Percentiles rank a stretch among this genome's conserved stretches.
Evolutionary conservation across 2,888 invertebrate genomes (phyloP).

Genomic region (Melinaea marsaeus): DNA sequence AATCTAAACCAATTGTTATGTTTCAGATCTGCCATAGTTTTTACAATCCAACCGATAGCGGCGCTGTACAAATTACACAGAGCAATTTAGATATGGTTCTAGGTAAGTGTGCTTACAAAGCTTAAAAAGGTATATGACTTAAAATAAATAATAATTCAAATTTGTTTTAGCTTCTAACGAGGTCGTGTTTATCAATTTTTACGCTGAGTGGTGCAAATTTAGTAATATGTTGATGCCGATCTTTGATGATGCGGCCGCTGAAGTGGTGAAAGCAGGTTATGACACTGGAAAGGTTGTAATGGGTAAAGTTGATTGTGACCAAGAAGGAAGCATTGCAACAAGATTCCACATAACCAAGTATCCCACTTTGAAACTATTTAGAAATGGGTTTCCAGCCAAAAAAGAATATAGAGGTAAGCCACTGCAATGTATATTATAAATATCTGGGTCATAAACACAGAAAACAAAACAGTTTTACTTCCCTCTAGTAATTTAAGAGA

Average conservation of each 20-base stretch:
- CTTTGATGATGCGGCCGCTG: slow-evolving; percentile 96
- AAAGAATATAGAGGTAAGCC: slow-evolving; percentile 90
- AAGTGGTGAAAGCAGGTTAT: slow-evolving; percentile 87
- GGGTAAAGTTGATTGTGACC: slow-evolving; percentile 98
- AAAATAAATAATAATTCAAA: slow-evolving; percentile 25
- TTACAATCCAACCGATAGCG: slow-evolving; percentile 88
- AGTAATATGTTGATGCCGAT: slow-evolving; percentile 97
- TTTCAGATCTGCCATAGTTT: slow-evolving; percentile 77
- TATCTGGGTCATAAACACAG: no score
- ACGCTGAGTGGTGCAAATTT: slow-evolving; percentile 99
- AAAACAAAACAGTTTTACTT: no score
- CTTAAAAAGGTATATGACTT: slow-evolving; percentile 13
- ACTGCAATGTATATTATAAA: slow-evolving; percentile 2
- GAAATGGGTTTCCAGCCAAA: slow-evolving; percentile 93
- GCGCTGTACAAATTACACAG: slow-evolving; percentile 88
- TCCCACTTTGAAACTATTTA: slow-evolving; percentile 96
- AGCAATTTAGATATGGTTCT: slow-evolving; percentile 90
- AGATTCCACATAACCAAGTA: slow-evolving; percentile 98
- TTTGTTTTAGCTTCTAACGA: slow-evolving; percentile 92
- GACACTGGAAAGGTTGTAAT: slow-evolving; percentile 91
- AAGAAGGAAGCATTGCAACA: slow-evolving; percentile 90
- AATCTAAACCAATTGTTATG: slow-evolving; percentile 52
- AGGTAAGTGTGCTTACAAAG: slow-evolving; percentile 76
- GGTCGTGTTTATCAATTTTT: slow-evolving; percentile 98
- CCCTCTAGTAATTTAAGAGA: no score